Evolutionary conservation across 2,888 invertebrate species (phyloP).

Genomic region (Drosophila mulleri): DNA sequence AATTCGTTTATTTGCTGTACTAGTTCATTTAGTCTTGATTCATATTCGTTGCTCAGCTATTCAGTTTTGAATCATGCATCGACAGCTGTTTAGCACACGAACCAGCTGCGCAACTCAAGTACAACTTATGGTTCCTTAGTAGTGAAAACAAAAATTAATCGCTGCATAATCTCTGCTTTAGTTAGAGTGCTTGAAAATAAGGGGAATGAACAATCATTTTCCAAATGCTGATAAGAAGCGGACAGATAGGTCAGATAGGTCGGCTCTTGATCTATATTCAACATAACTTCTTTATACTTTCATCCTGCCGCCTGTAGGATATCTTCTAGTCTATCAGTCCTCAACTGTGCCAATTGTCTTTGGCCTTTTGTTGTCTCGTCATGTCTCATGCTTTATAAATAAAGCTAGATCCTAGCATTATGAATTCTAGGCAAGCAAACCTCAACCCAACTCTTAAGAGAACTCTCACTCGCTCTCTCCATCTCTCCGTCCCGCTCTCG

Average conservation of each 20-base stretch:
- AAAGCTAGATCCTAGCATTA: conserved; percentile 47
- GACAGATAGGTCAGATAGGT: no score
- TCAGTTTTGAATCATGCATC: neutral
- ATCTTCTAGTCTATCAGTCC: neutral
- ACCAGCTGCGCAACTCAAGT: neutral
- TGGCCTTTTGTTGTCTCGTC: conserved; percentile 2
- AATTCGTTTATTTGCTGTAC: neutral
- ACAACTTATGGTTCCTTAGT: neutral
- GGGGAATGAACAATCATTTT: neutral
- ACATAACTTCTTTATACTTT: no score
- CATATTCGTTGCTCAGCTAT: neutral
- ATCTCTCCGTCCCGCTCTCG: neutral
- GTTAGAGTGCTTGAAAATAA: neutral
- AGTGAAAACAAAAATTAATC: neutral
- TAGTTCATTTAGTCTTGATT: neutral
- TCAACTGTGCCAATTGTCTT: neutral
- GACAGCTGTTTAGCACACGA: neutral
- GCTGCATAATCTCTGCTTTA: neutral
- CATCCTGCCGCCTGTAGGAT: neutral
- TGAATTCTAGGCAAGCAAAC: conserved; percentile 43
- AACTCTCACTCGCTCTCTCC: conserved; percentile 1
- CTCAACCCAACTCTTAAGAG: neutral
- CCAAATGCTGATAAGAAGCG: no score
- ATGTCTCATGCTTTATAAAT: conserved; percentile 48
- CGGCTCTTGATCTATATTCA: no score